Evolutionary conservation across 1,140 invertebrate species (phyloP), one percentile per base, ranked within the genome.

Genomic region (Papilio helenus): DNA sequence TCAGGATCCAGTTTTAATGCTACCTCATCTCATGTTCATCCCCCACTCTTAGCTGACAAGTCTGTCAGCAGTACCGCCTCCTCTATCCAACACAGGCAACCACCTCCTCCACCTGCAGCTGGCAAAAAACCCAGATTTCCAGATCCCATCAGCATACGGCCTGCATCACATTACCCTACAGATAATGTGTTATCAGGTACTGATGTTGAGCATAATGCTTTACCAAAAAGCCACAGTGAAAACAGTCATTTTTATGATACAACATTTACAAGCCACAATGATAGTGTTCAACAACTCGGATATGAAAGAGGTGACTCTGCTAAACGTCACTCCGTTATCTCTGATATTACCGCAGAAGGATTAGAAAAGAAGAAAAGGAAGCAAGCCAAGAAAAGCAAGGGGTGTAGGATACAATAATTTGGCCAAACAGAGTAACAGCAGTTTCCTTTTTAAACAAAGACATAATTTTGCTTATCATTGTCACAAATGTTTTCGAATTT

Each of bases 81-180:
- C 16, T 85, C 87, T 26, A 72, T 90, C 16, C 90, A 93, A 78
- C 90, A 94, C 61, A 85, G 93, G 79, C 91, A 92, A 73, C 93
- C 93, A 12, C 93, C 93, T 2, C 91, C 89, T 9, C 92, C 90
- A 20, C 93, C 93, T 23, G 83, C 88, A 3, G 84, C 88, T 23
- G 86, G 88, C 7, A 94, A 94, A 61, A 94, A 94, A 61, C 93
- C 93, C 23, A 84, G 93, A n/a, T 94, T 94, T 79, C 93, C 93
- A 8, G 93, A 93, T 65, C 93, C 93, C 2, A 82, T 93, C 5
- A 93, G 92, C 77, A 94, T 94, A 29, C 86, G 93, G 72, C 93
- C 93, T 9, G 93, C 93, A 18, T 94, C 93, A 39, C 92, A 93
- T 78, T 94, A 94, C 77, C 89, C 92, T 5, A 89, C 89, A 72